Evolutionary conservation across 1,140 invertebrate species (phyloP).

Genomic region (Notospermus geniculatus): DNA sequence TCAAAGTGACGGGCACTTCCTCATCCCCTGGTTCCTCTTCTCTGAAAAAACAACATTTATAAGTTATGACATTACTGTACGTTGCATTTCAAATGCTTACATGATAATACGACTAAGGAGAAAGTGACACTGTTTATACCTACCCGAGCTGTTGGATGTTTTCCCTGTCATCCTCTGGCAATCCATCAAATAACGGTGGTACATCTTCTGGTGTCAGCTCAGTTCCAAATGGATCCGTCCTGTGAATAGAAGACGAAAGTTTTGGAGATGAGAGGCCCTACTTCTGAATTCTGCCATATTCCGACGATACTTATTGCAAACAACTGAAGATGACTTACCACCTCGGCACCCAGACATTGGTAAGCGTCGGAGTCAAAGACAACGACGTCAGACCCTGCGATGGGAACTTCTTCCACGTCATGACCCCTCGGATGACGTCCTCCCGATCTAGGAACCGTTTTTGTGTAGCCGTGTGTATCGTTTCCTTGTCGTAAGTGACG

Average conservation of each 20-base stretch:
- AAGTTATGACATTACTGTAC: not conserved
- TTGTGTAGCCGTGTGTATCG: constrained; percentile 44
- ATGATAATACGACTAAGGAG: too few species aligned
- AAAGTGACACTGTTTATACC: too few species aligned
- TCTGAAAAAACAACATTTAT: constrained; percentile 15
- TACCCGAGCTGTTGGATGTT: constrained; percentile 32
- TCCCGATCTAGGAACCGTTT: constrained; percentile 50
- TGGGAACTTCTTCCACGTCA: constrained; percentile 56
- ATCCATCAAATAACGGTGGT: constrained; percentile 34
- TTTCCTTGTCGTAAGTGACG: constrained; percentile 26
- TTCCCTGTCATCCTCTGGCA: constrained; percentile 42
- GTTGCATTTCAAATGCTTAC: not conserved
- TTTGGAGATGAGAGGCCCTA: too few species aligned
- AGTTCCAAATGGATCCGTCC: constrained; percentile 46
- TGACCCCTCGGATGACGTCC: constrained; percentile 51
- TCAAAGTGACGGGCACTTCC: constrained; percentile 24
- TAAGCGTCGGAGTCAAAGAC: constrained; percentile 50
- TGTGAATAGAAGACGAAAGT: constrained; percentile 22
- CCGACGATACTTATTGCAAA: too few species aligned
- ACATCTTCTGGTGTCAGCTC: constrained; percentile 47
- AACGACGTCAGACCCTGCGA: constrained; percentile 50
- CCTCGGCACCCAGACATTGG: constrained; percentile 53
- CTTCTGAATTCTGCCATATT: too few species aligned
- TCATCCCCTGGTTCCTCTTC: constrained; percentile 25
- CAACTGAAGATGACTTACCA: constrained; percentile 41